Evolutionary conservation across 2,113 vertebrate genomes (phyloP).

Genomic region (Hipposideros armiger): DNA sequence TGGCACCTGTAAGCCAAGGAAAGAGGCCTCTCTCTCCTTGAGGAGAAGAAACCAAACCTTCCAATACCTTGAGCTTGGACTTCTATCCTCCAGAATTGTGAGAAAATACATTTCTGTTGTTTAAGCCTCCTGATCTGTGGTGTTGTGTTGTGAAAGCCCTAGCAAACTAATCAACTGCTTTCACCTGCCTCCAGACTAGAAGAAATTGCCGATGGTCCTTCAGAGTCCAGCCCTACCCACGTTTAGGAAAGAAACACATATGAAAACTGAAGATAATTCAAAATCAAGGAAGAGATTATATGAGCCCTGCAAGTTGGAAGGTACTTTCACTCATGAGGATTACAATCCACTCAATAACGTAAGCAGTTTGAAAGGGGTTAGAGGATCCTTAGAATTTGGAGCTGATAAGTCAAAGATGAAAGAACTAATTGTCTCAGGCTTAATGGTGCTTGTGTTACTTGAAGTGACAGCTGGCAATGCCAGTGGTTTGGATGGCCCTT

Average conservation of each 20-base stretch:
- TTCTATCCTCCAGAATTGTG: not conserved
- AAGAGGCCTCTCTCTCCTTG: not conserved
- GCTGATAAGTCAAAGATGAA: not conserved
- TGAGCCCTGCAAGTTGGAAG: not conserved
- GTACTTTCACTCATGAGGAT: not conserved
- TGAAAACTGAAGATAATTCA: not conserved
- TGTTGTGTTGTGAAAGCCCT: not conserved
- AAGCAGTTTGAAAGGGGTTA: not conserved
- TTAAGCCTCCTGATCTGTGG: not conserved
- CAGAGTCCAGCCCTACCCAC: not conserved
- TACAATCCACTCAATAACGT: not conserved
- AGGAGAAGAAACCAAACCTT: not conserved
- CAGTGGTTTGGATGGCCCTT: not conserved
- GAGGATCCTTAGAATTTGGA: not conserved
- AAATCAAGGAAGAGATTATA: not conserved
- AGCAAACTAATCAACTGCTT: not conserved
- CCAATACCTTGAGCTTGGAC: not conserved
- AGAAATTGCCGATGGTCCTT: not conserved
- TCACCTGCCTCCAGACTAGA: not conserved
- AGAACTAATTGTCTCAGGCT: not conserved
- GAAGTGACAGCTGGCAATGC: not conserved
- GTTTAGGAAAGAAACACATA: not conserved
- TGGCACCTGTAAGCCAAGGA: not conserved
- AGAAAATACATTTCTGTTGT: not conserved
- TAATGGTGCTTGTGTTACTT: not conserved